Percentiles rank a stretch among this genome's conserved stretches.
phyloP scores from a whole-genome alignment of 2,888 invertebrate species.

The Parnassius mnemosyne region DNA sequence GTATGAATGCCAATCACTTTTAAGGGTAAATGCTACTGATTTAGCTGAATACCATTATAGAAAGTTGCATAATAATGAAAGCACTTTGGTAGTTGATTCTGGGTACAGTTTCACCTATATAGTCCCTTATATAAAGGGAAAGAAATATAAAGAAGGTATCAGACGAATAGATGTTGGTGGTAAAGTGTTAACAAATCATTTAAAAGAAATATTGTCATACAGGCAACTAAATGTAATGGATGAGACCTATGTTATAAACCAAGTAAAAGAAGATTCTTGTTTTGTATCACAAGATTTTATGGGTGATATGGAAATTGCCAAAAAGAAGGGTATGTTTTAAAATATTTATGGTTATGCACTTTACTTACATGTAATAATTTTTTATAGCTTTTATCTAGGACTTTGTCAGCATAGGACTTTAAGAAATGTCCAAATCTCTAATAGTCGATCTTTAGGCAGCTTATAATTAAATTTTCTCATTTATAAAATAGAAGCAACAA shows the following conservation, averaged over 20 bases:
- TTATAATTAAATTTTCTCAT: too few species aligned
- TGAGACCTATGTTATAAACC: constrained; percentile 98
- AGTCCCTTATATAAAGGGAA: constrained; percentile 92
- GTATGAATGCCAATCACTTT: constrained; percentile 92
- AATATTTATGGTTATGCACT: background rate
- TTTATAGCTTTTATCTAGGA: too few species aligned
- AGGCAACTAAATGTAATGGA: constrained; percentile 98
- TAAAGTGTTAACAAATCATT: constrained; percentile 97
- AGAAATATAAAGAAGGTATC: constrained; percentile 84
- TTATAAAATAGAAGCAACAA: too few species aligned
- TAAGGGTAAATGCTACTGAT: constrained; percentile 90
- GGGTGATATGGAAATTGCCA: constrained; percentile 87
- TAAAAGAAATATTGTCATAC: constrained; percentile 98
- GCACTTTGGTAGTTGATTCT: constrained; percentile 93
- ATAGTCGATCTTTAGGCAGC: too few species aligned
- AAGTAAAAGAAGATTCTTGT: constrained; percentile 98
- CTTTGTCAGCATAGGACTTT: too few species aligned
- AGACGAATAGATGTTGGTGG: constrained; percentile 96
- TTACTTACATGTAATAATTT: too few species aligned
- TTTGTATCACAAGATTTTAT: constrained; percentile 93
- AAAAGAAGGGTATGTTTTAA: constrained; percentile 56
- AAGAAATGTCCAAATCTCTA: too few species aligned
- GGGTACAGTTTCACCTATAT: constrained; percentile 98
- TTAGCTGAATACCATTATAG: constrained; percentile 87
- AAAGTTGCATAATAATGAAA: constrained; percentile 78